Evolutionary conservation across 2,888 invertebrate species (phyloP).

Genomic region (Cantharis rustica): DNA sequence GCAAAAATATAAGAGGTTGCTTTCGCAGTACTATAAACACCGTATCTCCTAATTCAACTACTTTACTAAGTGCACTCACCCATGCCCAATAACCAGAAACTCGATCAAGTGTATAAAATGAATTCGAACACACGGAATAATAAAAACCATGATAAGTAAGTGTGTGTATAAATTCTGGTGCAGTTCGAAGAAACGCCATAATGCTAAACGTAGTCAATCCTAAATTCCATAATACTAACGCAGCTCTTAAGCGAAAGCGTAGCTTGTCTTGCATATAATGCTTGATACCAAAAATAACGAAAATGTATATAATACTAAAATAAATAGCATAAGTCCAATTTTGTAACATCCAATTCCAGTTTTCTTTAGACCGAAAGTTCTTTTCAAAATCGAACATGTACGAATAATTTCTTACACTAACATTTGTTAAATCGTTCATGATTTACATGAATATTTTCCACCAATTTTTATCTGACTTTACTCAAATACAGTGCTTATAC

Average conservation of each 20-base stretch:
- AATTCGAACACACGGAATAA: slow-evolving; percentile 95
- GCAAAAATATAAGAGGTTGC: slow-evolving; percentile 91
- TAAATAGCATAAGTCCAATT: too few relatives aligned
- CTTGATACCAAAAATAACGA: slow-evolving; percentile 55
- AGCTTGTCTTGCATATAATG: slow-evolving; percentile 63
- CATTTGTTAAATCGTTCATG: too few relatives aligned
- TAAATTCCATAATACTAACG: too few relatives aligned
- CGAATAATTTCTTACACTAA: too few relatives aligned
- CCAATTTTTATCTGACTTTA: too few relatives aligned
- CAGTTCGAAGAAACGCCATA: slow-evolving; percentile 88
- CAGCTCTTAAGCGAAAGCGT: too few relatives aligned
- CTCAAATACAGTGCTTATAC: too few relatives aligned
- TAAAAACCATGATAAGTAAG: slow-evolving; percentile 89
- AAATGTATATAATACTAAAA: too few relatives aligned
- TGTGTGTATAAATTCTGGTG: slow-evolving; percentile 90
- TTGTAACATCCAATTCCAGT: too few relatives aligned
- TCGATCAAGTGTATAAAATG: slow-evolving; percentile 89
- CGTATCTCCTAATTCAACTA: slow-evolving; percentile 95
- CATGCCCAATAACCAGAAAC: slow-evolving; percentile 98
- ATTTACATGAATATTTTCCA: too few relatives aligned
- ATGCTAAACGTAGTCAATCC: slow-evolving; percentile 85
- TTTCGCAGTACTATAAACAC: slow-evolving; percentile 92
- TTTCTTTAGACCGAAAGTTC: too few relatives aligned
- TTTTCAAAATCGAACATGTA: too few relatives aligned
- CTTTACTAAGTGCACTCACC: slow-evolving; percentile 95